These are phyloP conservation scores for Ciconia stormi DNA, from an alignment of 2,113 vertebrate species.

Conservation along the genomic window DNA sequence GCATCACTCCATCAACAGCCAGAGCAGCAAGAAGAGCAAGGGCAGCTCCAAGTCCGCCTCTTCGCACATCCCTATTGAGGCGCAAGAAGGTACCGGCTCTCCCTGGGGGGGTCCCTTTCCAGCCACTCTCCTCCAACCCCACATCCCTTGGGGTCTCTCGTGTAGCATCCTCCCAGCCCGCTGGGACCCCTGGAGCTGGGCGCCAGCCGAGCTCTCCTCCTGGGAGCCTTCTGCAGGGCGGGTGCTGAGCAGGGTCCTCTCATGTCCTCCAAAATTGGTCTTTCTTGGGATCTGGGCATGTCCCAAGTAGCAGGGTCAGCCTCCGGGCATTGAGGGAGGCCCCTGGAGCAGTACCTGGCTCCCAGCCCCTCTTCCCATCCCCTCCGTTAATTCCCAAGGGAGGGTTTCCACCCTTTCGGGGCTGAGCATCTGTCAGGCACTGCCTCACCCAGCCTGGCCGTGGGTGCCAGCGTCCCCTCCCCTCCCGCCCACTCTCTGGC, in stretches of 20 bases:
- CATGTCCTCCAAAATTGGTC: rapidly evolving
- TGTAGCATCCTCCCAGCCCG: background rate
- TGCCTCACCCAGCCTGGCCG: rapidly evolving
- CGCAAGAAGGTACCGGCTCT: conserved; percentile 82
- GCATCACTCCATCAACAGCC: conserved; percentile 90
- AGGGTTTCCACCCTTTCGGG: rapidly evolving
- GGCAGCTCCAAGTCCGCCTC: conserved; percentile 86
- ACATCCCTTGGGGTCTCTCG: rapidly evolving
- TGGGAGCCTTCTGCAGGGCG: background rate
- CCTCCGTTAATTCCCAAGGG: background rate
- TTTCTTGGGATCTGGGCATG: background rate
- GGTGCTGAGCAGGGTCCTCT: background rate
- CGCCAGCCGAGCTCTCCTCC: background rate
- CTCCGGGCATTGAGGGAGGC: background rate
- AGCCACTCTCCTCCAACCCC: rapidly evolving
- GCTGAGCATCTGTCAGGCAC: rapidly evolving
- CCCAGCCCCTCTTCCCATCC: background rate
- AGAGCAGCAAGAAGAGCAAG: conserved; percentile 92
- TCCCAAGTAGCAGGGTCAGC: background rate
- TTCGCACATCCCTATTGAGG: conserved; percentile 91
- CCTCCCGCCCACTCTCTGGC: too few species aligned
- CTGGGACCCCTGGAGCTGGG: rapidly evolving
- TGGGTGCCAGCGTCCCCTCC: background rate
- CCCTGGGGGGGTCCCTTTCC: rapidly evolving
- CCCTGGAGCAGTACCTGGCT: background rate